A percentile compares a stretch with the other conserved stretches of the same genome.
Conservation (phyloP, 2,888 invertebrate genomes). For the Perdita meconis region DNA sequence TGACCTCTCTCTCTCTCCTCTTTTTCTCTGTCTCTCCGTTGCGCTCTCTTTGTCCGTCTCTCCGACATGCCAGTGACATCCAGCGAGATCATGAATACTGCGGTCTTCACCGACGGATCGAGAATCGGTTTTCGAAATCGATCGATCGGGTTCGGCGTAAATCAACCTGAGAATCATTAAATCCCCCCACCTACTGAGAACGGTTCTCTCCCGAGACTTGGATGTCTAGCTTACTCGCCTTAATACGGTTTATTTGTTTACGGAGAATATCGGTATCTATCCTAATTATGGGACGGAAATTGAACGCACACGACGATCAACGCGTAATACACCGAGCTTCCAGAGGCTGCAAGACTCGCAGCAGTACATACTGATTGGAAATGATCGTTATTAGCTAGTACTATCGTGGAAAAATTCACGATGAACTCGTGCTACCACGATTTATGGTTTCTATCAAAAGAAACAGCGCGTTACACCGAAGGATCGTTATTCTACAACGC, state of each 20-base stretch:
- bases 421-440: not conserved
- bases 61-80: constrained; percentile 70
- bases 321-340: constrained; percentile 13
- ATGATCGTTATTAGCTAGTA: constrained; percentile 35
- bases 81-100: constrained; percentile 69
- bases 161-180: constrained; percentile 35
- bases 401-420: constrained; percentile 10
- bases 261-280: constrained; percentile 18
- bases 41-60: constrained; percentile 53
- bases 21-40: constrained; percentile 63
- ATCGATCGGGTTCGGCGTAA: not conserved
- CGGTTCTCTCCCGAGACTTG: too few species aligned
- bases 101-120: constrained; percentile 21
- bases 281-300: constrained; percentile 50
- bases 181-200: constrained; percentile 6
- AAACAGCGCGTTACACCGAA: not conserved
- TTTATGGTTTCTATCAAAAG: constrained; percentile 8
- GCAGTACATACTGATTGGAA: constrained; percentile 51
- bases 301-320: constrained; percentile 23
- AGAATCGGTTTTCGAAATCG: constrained; percentile 14
- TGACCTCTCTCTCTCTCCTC: constrained; percentile 76
- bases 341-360: not conserved
- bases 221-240: too few species aligned
- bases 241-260: constrained; percentile 39
- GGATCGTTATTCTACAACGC: not conserved